phyloP scores from a whole-genome alignment of 2,797 vertebrate species.

The Serranus cabrilla region DNA sequence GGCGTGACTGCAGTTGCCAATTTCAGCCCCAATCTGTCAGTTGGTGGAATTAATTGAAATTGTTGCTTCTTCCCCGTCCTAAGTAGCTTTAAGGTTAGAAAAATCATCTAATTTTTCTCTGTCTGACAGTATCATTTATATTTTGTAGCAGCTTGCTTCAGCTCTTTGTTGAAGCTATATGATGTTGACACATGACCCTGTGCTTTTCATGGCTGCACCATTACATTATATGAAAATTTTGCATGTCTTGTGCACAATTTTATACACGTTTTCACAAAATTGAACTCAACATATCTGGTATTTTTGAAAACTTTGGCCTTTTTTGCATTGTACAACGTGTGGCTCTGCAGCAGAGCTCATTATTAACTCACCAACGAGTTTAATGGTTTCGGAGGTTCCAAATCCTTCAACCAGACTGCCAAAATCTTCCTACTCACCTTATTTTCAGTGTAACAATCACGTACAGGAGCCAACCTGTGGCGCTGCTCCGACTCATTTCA shows the following conservation, averaged over 20 bases:
- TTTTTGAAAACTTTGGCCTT: background rate
- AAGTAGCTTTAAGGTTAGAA: background rate
- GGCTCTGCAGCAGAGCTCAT: background rate
- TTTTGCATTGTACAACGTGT: background rate
- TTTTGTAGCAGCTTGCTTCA: slow-evolving; percentile 11
- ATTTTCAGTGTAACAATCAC: background rate
- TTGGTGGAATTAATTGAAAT: slow-evolving; percentile 7
- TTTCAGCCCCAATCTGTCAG: slow-evolving; percentile 32
- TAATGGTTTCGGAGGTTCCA: background rate
- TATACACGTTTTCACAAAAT: background rate
- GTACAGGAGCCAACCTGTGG: background rate
- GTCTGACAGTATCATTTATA: background rate
- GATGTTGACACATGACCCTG: slow-evolving; percentile 4
- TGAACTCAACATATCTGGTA: background rate
- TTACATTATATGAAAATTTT: background rate
- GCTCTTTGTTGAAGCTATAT: slow-evolving; percentile 24
- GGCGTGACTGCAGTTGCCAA: slow-evolving; percentile 32
- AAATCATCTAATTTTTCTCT: background rate
- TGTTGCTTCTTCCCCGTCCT: background rate
- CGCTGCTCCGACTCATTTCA: background rate
- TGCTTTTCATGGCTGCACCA: background rate
- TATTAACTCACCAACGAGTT: background rate
- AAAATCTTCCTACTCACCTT: background rate
- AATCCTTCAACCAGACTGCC: background rate
- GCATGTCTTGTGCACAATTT: background rate